Percentiles rank a stretch among this genome's conserved stretches.
phyloP scores from a whole-genome alignment of 35 echinoderm and acorn worm species.

The Amphiura filiformis region DNA sequence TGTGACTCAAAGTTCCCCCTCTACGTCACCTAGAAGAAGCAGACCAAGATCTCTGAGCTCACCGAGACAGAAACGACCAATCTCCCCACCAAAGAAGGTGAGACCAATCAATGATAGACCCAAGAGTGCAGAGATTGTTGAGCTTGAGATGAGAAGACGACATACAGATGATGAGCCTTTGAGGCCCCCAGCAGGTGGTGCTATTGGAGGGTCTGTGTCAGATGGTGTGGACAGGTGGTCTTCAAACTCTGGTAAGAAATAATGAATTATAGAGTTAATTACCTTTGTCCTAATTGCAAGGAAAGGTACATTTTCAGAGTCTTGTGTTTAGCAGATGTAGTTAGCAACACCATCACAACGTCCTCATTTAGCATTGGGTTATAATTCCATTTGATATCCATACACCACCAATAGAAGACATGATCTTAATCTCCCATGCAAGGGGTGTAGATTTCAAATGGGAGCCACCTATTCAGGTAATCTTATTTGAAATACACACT shows the following conservation, averaged over 20 bases:
- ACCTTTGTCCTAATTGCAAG: background rate
- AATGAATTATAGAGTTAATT: background rate
- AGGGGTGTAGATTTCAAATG: too few species aligned
- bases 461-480: too few species aligned
- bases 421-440: too few species aligned
- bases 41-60: slow-evolving; percentile 5
- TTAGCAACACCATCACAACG: too few species aligned
- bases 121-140: background rate
- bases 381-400: too few species aligned
- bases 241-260: background rate
- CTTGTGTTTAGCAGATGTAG: too few species aligned
- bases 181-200: background rate
- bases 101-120: background rate
- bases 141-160: background rate
- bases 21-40: background rate
- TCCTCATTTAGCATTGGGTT: too few species aligned
- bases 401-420: too few species aligned
- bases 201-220: background rate
- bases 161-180: background rate
- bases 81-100: background rate
- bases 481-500: too few species aligned
- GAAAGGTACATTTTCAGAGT: background rate
- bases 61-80: background rate
- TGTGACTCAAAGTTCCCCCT: background rate
- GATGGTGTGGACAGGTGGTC: background rate